A percentile compares a stretch with the other conserved stretches of the same genome.
These are phyloP conservation scores for Thelaira solivaga DNA, from an alignment of 2,888 invertebrate species.

Conservation along the genomic window DNA sequence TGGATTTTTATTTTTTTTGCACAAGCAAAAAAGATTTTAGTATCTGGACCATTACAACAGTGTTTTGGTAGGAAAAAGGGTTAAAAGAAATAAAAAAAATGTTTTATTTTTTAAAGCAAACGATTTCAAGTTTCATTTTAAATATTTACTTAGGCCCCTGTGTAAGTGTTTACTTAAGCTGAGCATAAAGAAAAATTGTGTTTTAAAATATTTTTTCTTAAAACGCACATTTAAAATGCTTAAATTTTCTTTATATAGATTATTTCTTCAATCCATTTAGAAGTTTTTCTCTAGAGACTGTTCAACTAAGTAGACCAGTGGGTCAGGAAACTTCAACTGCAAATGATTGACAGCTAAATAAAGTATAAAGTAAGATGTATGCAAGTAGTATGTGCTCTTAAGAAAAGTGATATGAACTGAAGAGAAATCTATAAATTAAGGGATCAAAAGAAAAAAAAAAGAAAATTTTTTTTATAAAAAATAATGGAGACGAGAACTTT, in stretches of 20 bases:
- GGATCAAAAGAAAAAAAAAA: not conserved
- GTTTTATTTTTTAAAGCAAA: not conserved
- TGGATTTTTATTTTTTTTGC: slow-evolving; percentile 24
- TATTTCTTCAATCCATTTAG: not conserved
- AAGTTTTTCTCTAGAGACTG: slow-evolving; percentile 59
- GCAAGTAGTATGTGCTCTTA: not conserved
- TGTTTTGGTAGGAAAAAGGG: slow-evolving; percentile 17
- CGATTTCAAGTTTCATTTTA: slow-evolving; percentile 10
- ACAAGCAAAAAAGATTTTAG: slow-evolving; percentile 6
- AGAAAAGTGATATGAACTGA: not conserved
- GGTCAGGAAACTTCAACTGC: slow-evolving; percentile 41
- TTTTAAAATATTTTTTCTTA: slow-evolving; percentile 15
- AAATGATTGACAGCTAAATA: slow-evolving; percentile 42
- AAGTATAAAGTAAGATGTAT: slow-evolving; percentile 8
- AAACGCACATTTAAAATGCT: slow-evolving; percentile 49
- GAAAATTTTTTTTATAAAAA: no score
- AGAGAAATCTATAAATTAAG: slow-evolving; percentile 17
- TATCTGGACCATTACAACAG: slow-evolving; percentile 16
- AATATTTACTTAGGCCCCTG: slow-evolving; percentile 12
- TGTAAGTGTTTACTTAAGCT: slow-evolving; percentile 16
- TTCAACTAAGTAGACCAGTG: slow-evolving; percentile 62
- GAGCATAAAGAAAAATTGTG: not conserved
- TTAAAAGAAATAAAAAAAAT: slow-evolving; percentile 18
- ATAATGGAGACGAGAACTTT: no score
- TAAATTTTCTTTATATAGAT: slow-evolving; percentile 22